These are phyloP conservation scores for Gasterosteus nipponicus DNA, from an alignment of 2,113 vertebrate species.

Conservation along the genomic window DNA sequence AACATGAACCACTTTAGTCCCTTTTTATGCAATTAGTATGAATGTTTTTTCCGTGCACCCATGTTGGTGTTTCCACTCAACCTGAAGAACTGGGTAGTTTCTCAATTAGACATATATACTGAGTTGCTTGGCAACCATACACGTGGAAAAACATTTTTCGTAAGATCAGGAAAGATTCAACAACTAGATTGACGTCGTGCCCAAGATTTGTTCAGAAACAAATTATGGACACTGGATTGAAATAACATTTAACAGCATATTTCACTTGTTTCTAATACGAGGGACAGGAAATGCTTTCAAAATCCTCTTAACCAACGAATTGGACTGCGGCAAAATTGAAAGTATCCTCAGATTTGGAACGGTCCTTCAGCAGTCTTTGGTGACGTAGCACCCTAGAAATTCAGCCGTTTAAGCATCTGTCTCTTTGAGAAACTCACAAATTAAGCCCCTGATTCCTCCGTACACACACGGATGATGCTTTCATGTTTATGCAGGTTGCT, in stretches of 20 bases:
- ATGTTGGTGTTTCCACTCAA: not conserved
- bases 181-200: not conserved
- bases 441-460: not conserved
- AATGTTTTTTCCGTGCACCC: not conserved
- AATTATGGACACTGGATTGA: not conserved
- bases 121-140: too few relatives aligned
- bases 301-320: not conserved
- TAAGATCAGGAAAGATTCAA: not conserved
- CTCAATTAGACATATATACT: not conserved
- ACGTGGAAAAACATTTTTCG: too few relatives aligned
- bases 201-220: not conserved
- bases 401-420: not conserved
- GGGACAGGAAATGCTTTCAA: not conserved
- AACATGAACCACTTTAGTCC: not conserved
- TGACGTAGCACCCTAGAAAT: not conserved
- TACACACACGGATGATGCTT: constrained; percentile 4
- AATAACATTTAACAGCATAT: not conserved
- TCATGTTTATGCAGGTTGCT: constrained; percentile 1
- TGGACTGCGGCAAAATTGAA: not conserved
- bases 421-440: not conserved
- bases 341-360: not conserved
- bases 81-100: not conserved
- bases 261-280: not conserved
- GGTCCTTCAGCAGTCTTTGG: not conserved
- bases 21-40: not conserved